Evolutionary conservation across 2,888 invertebrate species (phyloP), one percentile per base, ranked within the genome.

Genomic region (Notodonta ziczac): DNA sequence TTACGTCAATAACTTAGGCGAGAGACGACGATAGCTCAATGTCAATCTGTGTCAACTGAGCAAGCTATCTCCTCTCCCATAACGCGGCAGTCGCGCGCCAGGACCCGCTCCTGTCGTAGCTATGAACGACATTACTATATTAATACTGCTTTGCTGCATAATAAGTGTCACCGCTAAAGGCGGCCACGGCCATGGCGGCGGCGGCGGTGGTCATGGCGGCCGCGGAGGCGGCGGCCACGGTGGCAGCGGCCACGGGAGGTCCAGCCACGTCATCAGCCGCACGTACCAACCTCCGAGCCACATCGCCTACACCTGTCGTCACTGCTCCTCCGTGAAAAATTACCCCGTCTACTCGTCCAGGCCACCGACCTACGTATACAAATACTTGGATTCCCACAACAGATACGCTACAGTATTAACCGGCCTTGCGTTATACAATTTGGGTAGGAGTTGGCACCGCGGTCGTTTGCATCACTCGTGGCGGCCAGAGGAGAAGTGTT

Each of bases 361-460:
- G 32, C 88, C 87, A 5, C 93, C 93, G 1, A 81, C 87, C 0
- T 93, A 93, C 76, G 88, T 93, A 24, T 91, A 90, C 74, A 84
- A 82, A 58, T 92, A 85, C 70, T 79, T 88, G 40, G 91, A 91
- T 59, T 87, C 86, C 9, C 80, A 82, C 4, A 87, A 82, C 60
- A 81, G 88, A 63, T 91, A 84, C 64, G 84, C 88, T 2, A 84
- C 86, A 56, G 66, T 93, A 16, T 70, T 93, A 51, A 85, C 90
- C 1, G 93, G 93, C 9, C 78, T 93, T 32, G 89, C 93, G 8
- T 72, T 93, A 13, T 93, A 91, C 76, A 93, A 93, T 70, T 78
- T 93, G 50, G 93, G 92, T 39, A 83, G 90, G 0, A 77, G 83
- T 13, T 79, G 79, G 78, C 76, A 86, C 54, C 74, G 83, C 60